Evolutionary conservation across 1,140 invertebrate genomes (phyloP).

Genomic region (Caenorhabditis latens): DNA sequence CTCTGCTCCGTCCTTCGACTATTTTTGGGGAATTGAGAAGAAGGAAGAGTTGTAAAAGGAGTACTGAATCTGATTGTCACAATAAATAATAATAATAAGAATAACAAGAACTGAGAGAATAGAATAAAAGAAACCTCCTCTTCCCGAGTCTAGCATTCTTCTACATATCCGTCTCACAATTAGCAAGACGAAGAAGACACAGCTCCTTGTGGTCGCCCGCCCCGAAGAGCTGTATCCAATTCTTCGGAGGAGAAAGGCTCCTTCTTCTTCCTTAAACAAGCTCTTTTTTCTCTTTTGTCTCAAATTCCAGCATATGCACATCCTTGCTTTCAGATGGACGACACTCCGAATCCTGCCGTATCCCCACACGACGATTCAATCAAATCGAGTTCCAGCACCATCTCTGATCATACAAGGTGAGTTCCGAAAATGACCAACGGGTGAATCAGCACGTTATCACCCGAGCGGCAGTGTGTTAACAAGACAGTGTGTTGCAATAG

Average conservation of each 20-base stretch:
- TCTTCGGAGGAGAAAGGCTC: constrained; percentile 24
- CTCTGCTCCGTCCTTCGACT: not conserved
- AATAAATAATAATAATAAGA: constrained; percentile 53
- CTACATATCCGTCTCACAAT: constrained; percentile 53
- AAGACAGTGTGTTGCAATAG: constrained; percentile 22
- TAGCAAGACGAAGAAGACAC: constrained; percentile 35
- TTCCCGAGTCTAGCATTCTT: constrained; percentile 35
- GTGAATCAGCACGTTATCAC: not conserved
- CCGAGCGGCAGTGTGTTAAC: not conserved
- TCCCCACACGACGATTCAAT: constrained; percentile 60
- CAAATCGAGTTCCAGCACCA: constrained; percentile 60
- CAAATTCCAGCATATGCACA: constrained; percentile 2
- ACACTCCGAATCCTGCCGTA: constrained; percentile 59
- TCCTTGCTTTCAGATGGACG: constrained; percentile 51
- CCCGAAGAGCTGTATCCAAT: constrained; percentile 42
- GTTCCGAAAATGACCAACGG: not conserved
- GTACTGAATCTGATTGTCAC: constrained; percentile 49
- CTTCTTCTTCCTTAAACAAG: not conserved
- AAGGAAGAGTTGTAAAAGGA: constrained; percentile 12
- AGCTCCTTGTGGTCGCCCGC: constrained; percentile 37
- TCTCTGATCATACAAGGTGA: constrained; percentile 64
- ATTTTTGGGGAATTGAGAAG: not conserved
- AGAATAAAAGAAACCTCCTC: constrained; percentile 51
- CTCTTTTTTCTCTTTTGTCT: constrained; percentile 8
- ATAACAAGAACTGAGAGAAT: constrained; percentile 53